Conservation (phyloP, 1,140 invertebrate species). For the Meloidogyne hapla region DNA sequence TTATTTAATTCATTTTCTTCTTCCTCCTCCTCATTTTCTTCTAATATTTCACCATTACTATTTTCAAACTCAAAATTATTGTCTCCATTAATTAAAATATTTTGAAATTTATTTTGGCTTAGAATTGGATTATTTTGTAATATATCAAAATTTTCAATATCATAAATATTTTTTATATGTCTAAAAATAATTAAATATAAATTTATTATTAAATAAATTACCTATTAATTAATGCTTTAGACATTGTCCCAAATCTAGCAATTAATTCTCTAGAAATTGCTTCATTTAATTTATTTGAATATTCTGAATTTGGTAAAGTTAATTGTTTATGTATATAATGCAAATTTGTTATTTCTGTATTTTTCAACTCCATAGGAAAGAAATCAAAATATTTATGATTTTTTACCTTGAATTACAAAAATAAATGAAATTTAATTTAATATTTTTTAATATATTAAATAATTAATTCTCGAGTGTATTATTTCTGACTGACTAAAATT, state of each 20-base stretch:
- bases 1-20: too few species aligned
- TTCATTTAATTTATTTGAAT: background rate
- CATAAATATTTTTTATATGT: background rate
- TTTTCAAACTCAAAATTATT: too few species aligned
- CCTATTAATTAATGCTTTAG: background rate
- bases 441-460: too few species aligned
- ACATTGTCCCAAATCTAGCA: background rate
- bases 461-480: too few species aligned
- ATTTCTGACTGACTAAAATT: too few species aligned
- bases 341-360: background rate
- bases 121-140: background rate
- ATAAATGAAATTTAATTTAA: too few species aligned
- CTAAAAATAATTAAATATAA: background rate
- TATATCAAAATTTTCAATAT: background rate
- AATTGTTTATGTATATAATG: background rate
- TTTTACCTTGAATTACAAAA: too few species aligned
- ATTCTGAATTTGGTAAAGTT: background rate
- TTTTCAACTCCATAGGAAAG: background rate
- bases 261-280: constrained; percentile 6
- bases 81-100: background rate
- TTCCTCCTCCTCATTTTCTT: too few species aligned
- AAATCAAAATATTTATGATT: too few species aligned
- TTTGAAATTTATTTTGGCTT: background rate
- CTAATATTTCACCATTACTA: too few species aligned
- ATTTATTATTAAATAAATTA: background rate